Evolutionary conservation across 1,140 invertebrate species (phyloP).

Genomic region (Holotrichia oblita): DNA sequence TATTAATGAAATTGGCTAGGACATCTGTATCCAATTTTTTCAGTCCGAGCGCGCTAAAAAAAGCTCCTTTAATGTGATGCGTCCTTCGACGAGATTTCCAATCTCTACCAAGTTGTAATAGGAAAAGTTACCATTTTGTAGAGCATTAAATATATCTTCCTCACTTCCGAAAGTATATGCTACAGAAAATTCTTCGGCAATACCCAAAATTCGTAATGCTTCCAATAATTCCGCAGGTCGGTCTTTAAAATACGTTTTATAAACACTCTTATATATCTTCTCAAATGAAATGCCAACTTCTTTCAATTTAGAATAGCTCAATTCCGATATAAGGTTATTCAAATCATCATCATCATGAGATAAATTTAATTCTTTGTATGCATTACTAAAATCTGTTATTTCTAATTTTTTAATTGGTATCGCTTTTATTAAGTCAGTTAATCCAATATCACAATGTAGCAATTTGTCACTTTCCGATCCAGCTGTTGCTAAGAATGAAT

Average conservation of each 20-base stretch:
- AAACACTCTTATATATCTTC: conserved; percentile 6
- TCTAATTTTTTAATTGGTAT: conserved; percentile 17
- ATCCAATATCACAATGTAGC: not conserved
- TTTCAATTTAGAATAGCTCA: too few species aligned
- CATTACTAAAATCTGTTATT: not conserved
- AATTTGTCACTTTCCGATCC: not conserved
- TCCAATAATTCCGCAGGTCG: not conserved
- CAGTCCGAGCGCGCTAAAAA: not conserved
- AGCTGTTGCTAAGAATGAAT: not conserved
- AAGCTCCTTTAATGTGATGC: not conserved
- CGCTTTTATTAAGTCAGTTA: not conserved
- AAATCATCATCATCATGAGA: conserved; percentile 7
- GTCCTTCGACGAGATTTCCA: not conserved
- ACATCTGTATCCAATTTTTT: not conserved
- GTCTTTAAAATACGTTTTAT: not conserved
- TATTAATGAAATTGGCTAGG: not conserved
- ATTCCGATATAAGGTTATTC: not conserved
- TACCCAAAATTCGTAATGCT: not conserved
- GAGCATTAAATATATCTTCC: not conserved
- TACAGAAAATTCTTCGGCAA: not conserved
- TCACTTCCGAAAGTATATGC: not conserved
- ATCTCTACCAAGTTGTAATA: not conserved
- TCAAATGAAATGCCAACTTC: not conserved
- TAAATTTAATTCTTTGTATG: not conserved
- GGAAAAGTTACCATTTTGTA: conserved; percentile 12